Evolutionary conservation across 1,140 invertebrate genomes (phyloP).

Genomic region (Leptestheria dahalacensis): DNA sequence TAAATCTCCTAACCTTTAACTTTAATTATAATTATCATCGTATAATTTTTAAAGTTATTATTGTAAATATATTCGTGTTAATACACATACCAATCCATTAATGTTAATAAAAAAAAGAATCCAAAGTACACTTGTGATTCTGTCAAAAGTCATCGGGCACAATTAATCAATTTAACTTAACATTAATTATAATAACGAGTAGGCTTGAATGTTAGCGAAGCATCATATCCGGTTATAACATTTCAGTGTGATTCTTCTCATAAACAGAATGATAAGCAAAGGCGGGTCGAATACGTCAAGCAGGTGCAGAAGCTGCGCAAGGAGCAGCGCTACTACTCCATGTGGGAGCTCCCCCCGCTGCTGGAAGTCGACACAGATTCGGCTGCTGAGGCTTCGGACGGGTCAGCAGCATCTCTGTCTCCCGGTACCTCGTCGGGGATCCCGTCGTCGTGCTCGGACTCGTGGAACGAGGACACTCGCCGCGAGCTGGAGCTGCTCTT

Average conservation of each 20-base stretch:
- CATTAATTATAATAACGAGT: too few relatives aligned
- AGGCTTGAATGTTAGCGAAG: too few relatives aligned
- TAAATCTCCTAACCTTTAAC: too few relatives aligned
- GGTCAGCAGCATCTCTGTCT: slow-evolving; percentile 1
- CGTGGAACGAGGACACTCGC: slow-evolving; percentile 13
- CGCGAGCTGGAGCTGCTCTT: slow-evolving; percentile 29
- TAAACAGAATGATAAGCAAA: slow-evolving; percentile 5
- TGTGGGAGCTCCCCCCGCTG: slow-evolving; percentile 6
- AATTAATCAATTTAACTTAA: too few relatives aligned
- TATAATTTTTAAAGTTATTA: too few relatives aligned
- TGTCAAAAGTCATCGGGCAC: too few relatives aligned
- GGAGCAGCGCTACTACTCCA: slow-evolving; percentile 12
- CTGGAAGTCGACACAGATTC: slow-evolving; percentile 4
- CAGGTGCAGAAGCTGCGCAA: slow-evolving; percentile 9
- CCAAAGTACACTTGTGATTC: too few relatives aligned
- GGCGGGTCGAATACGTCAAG: slow-evolving; percentile 6
- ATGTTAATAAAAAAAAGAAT: too few relatives aligned
- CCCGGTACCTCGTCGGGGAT: slow-evolving; percentile 3
- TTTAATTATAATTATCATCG: too few relatives aligned
- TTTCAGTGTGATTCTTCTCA: background rate
- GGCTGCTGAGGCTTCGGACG: background rate
- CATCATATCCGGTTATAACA: too few relatives aligned
- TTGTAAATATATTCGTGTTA: too few relatives aligned
- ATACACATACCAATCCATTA: too few relatives aligned
- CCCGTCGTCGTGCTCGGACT: slow-evolving; percentile 3